These are phyloP conservation scores for Corynorhinus townsendii DNA, from an alignment of 2,113 vertebrate species.

Conservation along the genomic window DNA sequence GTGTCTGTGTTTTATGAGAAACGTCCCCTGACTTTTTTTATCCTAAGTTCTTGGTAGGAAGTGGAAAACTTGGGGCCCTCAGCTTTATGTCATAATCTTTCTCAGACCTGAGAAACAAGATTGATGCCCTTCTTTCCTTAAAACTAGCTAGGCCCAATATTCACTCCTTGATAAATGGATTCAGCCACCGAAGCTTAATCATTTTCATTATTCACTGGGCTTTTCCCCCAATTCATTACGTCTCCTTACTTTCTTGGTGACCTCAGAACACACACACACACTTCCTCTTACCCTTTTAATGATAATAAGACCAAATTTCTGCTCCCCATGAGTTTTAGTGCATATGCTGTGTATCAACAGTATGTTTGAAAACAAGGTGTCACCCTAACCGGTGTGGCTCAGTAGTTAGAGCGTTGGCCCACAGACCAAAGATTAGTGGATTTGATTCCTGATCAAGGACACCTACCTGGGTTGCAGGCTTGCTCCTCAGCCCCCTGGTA, in stretches of 20 bases:
- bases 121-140: neutral
- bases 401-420: no score
- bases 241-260: neutral
- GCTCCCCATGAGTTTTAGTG: neutral
- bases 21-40: neutral
- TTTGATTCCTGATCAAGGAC: no score
- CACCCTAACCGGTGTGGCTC: no score
- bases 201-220: neutral
- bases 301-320: neutral
- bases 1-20: neutral
- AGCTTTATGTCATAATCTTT: neutral
- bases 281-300: neutral
- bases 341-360: neutral
- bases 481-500: no score
- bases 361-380: neutral
- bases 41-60: neutral
- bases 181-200: neutral
- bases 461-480: no score
- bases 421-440: no score
- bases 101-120: neutral
- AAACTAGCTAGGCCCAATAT: neutral
- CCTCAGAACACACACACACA: neutral
- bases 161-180: slow-evolving; percentile 1
- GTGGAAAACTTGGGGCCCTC: neutral
- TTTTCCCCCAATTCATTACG: neutral